A percentile compares a stretch with the other conserved stretches of the same genome.
These are phyloP conservation scores for Sinhomidia bicolor DNA, from an alignment of 2,888 invertebrate species.

Conservation along the genomic window DNA sequence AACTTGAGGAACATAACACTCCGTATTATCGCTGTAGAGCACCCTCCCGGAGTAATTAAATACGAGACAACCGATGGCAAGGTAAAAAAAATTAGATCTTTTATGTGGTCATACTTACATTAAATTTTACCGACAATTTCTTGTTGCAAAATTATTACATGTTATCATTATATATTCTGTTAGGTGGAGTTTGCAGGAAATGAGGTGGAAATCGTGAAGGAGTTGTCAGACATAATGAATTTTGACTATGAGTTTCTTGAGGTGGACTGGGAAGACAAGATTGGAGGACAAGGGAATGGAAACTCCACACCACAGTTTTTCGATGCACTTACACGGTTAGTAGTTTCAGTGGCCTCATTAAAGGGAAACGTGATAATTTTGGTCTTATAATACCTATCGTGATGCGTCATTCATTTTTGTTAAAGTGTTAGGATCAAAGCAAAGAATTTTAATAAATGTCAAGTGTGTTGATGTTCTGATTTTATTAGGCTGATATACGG, in stretches of 20 bases:
- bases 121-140: no score
- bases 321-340: constrained; percentile 74
- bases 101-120: no score
- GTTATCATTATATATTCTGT: neutral
- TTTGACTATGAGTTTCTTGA: constrained; percentile 78
- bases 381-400: no score
- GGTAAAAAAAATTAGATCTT: constrained; percentile 15
- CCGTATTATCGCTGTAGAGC: constrained; percentile 76
- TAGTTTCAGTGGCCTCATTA: neutral
- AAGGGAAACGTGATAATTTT: no score
- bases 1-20: constrained; percentile 77
- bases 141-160: no score
- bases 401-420: neutral
- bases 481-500: constrained; percentile 74
- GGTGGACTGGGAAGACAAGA: constrained; percentile 73
- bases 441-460: no score
- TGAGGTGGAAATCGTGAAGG: constrained; percentile 79
- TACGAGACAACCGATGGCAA: constrained; percentile 68
- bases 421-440: no score
- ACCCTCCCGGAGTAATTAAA: constrained; percentile 79
- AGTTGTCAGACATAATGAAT: constrained; percentile 78
- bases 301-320: constrained; percentile 70
- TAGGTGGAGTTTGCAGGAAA: constrained; percentile 78
- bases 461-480: no score
- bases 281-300: constrained; percentile 66